Conservation (phyloP, 2,797 vertebrate genomes). For the Lophura swinhoii region DNA sequence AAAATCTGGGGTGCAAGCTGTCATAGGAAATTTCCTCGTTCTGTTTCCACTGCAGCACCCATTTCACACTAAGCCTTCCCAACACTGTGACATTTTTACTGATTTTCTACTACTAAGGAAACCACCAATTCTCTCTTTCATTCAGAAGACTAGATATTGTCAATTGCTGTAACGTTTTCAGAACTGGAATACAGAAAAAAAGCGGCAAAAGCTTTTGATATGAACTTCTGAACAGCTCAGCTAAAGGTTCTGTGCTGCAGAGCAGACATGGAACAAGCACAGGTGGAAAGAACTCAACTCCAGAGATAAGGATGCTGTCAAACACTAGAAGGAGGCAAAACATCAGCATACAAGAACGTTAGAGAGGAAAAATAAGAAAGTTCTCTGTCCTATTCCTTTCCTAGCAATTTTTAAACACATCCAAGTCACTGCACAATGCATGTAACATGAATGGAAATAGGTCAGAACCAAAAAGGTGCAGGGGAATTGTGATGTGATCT, state of each 20-base stretch:
- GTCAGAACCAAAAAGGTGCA: not conserved
- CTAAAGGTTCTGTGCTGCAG: not conserved
- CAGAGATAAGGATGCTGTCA: not conserved
- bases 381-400: not conserved
- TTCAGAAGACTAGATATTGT: not conserved
- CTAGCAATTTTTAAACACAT: not conserved
- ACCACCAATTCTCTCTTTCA: not conserved
- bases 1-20: not conserved
- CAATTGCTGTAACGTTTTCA: not conserved
- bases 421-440: not conserved
- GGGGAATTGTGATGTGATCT: not conserved
- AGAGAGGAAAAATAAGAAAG: not conserved
- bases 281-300: not conserved
- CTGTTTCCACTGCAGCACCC: not conserved
- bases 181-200: not conserved
- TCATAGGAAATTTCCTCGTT: not conserved
- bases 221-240: not conserved
- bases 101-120: not conserved
- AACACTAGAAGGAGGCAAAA: not conserved
- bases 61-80: not conserved
- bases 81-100: not conserved
- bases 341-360: not conserved
- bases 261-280: not conserved
- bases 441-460: not conserved
- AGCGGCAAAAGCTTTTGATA: not conserved